These are phyloP conservation scores for Siniperca obscura DNA, from an alignment of 2,797 vertebrate species.

Conservation along the genomic window DNA sequence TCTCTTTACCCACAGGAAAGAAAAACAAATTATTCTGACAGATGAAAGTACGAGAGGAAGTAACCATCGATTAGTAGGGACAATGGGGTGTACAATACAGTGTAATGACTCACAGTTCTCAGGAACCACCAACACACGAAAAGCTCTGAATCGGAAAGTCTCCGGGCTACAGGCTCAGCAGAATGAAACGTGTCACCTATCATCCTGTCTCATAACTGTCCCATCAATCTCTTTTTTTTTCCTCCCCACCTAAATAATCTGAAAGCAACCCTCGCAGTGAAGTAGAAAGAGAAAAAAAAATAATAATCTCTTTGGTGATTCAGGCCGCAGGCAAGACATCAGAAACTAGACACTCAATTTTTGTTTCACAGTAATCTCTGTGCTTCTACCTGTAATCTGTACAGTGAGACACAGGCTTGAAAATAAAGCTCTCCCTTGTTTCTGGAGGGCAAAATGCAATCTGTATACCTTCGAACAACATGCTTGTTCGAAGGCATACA, in stretches of 20 bases:
- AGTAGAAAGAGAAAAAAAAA: not conserved
- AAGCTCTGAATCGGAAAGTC: constrained; percentile 21
- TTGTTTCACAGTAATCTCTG: constrained; percentile 54
- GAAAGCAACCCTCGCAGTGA: constrained; percentile 32
- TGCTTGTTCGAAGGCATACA: not conserved
- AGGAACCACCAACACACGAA: not conserved
- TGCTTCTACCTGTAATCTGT: constrained; percentile 64
- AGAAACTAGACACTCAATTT: constrained; percentile 59
- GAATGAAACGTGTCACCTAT: constrained; percentile 36
- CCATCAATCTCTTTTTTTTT: constrained; percentile 35
- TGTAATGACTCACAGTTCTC: constrained; percentile 6
- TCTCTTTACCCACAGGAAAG: not conserved
- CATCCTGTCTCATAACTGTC: constrained; percentile 50
- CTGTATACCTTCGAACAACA: constrained; percentile 40
- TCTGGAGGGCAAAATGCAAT: constrained; percentile 54
- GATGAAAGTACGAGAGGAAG: not conserved
- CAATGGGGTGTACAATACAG: constrained; percentile 6
- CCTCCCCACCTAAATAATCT: constrained; percentile 32
- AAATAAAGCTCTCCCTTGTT: constrained; percentile 43
- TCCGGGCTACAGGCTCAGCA: constrained; percentile 37
- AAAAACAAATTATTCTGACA: not conserved
- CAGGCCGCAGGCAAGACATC: constrained; percentile 55
- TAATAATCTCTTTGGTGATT: constrained; percentile 31
- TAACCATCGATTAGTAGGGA: not conserved
- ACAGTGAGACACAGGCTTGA: constrained; percentile 42